Evolutionary conservation across 2,888 invertebrate genomes (phyloP).

Genomic region (Panopea generosa): DNA sequence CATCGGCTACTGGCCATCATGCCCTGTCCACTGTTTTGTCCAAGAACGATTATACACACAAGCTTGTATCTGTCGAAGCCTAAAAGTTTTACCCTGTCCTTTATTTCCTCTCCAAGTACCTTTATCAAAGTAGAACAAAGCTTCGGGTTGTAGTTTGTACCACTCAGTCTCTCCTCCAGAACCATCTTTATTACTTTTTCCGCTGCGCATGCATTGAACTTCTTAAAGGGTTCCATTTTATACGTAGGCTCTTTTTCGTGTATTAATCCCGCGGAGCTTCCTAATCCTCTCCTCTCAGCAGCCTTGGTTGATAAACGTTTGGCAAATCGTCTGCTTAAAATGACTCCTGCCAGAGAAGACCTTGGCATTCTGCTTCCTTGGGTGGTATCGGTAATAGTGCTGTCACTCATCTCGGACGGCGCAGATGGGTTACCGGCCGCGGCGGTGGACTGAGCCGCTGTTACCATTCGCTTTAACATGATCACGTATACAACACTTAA

Average conservation of each 20-base stretch:
- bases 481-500: too few species aligned
- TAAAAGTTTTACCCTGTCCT: conserved; percentile 72
- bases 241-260: conserved; percentile 73
- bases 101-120: conserved; percentile 74
- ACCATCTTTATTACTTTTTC: conserved; percentile 61
- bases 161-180: conserved; percentile 63
- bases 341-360: conserved; percentile 68
- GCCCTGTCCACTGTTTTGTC: conserved; percentile 72
- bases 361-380: conserved; percentile 12
- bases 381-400: conserved; percentile 32
- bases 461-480: too few species aligned
- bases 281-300: conserved; percentile 28
- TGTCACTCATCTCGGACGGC: conserved; percentile 17
- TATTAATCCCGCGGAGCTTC: conserved; percentile 37
- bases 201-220: conserved; percentile 63
- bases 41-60: conserved; percentile 68
- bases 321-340: conserved; percentile 71
- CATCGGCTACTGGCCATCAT: conserved; percentile 67
- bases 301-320: conserved; percentile 65
- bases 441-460: neutral
- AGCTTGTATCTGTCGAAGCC: conserved; percentile 78
- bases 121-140: conserved; percentile 68
- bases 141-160: conserved; percentile 70
- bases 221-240: conserved; percentile 72
- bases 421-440: neutral